Conservation (phyloP, 35 echinoderm and acorn worm genomes). For the Lytechinus pictus region DNA sequence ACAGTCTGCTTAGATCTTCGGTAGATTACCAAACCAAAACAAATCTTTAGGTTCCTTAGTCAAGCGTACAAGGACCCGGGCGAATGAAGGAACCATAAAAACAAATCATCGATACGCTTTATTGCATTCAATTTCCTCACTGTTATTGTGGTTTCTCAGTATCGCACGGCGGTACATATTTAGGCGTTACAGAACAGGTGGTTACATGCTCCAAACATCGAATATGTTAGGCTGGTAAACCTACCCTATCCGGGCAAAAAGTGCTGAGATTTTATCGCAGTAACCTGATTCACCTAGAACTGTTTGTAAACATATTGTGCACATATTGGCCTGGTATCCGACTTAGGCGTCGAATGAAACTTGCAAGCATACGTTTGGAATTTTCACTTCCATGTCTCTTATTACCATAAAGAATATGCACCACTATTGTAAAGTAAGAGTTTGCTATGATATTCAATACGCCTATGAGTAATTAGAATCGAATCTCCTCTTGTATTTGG, state of each 20-base stretch:
- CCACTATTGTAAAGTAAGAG: background rate
- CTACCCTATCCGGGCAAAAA: background rate
- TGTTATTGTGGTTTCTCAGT: background rate
- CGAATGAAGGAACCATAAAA: background rate
- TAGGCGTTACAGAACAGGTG: background rate
- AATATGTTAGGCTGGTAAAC: background rate
- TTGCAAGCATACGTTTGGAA: background rate
- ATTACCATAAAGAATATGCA: background rate
- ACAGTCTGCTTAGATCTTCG: background rate
- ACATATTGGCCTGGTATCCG: background rate
- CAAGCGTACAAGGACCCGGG: background rate
- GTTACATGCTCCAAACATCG: background rate
- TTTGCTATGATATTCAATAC: background rate
- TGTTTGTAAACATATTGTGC: background rate
- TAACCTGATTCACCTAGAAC: background rate
- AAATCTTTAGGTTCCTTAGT: background rate
- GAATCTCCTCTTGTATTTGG: too few species aligned
- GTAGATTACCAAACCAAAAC: constrained; percentile 12
- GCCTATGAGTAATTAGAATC: too few species aligned
- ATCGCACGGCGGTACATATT: background rate
- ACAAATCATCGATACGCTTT: background rate
- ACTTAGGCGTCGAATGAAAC: background rate
- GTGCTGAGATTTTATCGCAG: background rate
- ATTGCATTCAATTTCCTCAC: background rate
- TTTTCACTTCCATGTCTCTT: background rate